phyloP scores from a whole-genome alignment of 2,888 invertebrate genomes.

The Ypsolopha scabrella region DNA sequence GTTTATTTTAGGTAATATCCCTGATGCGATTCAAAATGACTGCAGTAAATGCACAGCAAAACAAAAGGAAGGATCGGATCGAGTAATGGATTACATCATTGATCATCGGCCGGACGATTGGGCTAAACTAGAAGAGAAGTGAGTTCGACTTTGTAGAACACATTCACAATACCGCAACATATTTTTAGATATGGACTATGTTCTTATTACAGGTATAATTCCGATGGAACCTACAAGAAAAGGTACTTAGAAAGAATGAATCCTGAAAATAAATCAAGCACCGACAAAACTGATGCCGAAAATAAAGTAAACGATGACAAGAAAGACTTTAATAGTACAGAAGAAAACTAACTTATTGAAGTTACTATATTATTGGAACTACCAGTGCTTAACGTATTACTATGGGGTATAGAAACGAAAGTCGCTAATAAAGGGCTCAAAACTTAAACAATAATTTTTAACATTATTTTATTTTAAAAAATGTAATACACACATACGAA shows the following conservation, averaged over 20 bases:
- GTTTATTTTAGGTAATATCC: slow-evolving; percentile 65
- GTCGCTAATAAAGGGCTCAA: slow-evolving; percentile 8
- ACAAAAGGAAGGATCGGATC: slow-evolving; percentile 74
- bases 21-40: slow-evolving; percentile 77
- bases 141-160: slow-evolving; percentile 15
- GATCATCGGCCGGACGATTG: slow-evolving; percentile 71
- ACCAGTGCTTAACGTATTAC: neutral
- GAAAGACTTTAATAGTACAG: slow-evolving; percentile 8
- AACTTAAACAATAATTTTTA: too few species aligned
- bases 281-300: neutral
- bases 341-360: slow-evolving; percentile 2
- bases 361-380: neutral
- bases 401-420: slow-evolving; percentile 3
- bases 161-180: too few species aligned
- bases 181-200: neutral
- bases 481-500: neutral
- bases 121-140: slow-evolving; percentile 68
- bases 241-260: slow-evolving; percentile 65
- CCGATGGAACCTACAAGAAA: slow-evolving; percentile 71
- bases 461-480: neutral
- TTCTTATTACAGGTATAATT: slow-evolving; percentile 52
- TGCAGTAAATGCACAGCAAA: slow-evolving; percentile 76
- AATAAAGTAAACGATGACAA: neutral
- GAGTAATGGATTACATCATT: slow-evolving; percentile 72
- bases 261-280: neutral